A percentile compares a stretch with the other conserved stretches of the same genome.
Evolutionary conservation across 2,113 vertebrate genomes (phyloP).

Genomic region (Pipa parva): DNA sequence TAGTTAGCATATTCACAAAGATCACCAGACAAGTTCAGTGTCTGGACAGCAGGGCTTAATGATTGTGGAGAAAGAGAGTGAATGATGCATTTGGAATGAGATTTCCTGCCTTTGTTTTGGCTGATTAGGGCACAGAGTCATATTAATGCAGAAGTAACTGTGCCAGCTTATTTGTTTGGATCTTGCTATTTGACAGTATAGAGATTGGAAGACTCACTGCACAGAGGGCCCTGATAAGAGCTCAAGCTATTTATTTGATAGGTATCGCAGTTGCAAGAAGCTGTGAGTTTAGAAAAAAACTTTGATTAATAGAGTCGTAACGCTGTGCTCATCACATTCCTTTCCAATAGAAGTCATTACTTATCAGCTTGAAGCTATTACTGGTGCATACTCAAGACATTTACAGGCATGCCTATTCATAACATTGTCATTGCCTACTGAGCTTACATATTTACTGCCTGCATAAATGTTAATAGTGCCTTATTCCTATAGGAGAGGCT

Average conservation of each 20-base stretch:
- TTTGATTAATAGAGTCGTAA: constrained; percentile 48
- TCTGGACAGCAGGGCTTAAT: not conserved
- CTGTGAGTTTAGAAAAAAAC: constrained; percentile 45
- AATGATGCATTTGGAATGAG: not conserved
- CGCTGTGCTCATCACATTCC: constrained; percentile 48
- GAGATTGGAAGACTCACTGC: constrained; percentile 46
- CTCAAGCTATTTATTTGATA: constrained; percentile 51
- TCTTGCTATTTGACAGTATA: constrained; percentile 38
- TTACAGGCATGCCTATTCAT: constrained; percentile 50
- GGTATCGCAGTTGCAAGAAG: constrained; percentile 47
- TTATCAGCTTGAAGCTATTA: constrained; percentile 49
- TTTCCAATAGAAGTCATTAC: constrained; percentile 47
- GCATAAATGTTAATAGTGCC: constrained; percentile 26
- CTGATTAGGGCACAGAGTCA: constrained; percentile 3
- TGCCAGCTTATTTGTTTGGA: constrained; percentile 23
- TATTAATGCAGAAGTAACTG: constrained; percentile 8
- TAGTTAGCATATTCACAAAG: too few species aligned
- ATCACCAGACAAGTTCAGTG: not conserved
- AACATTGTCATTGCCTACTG: constrained; percentile 48
- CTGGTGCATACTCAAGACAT: constrained; percentile 43
- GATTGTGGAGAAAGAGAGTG: not conserved
- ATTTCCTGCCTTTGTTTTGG: constrained; percentile 4
- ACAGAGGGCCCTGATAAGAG: constrained; percentile 46
- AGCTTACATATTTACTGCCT: constrained; percentile 45
- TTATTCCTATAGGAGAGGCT: constrained; percentile 11